Conservation (phyloP, 2,113 vertebrate genomes). For the Charadrius vociferus region DNA sequence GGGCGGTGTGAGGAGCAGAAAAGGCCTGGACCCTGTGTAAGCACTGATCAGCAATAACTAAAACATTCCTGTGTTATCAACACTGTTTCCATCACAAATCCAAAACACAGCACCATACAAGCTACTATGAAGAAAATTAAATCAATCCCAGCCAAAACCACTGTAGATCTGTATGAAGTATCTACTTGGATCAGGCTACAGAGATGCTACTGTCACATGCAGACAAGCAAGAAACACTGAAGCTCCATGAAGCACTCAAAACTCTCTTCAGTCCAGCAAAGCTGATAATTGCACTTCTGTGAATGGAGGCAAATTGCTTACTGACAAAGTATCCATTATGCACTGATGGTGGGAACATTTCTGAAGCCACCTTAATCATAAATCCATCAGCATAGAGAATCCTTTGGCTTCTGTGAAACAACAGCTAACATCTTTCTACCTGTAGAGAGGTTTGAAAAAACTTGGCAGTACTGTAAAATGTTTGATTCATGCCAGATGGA, state of each 20-base stretch:
- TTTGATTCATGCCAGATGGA: neutral
- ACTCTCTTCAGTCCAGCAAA: neutral
- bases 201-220: neutral
- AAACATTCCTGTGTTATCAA: neutral
- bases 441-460: neutral
- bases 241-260: neutral
- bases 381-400: neutral
- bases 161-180: neutral
- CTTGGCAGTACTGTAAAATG: neutral
- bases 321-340: neutral
- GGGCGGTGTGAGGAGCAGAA: neutral
- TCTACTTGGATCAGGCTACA: neutral
- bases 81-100: neutral
- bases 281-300: neutral
- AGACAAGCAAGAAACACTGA: neutral
- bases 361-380: neutral
- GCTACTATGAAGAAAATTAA: neutral
- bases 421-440: neutral
- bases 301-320: constrained; percentile 3
- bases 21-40: rapidly evolving
- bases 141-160: neutral
- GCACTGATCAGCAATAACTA: neutral
- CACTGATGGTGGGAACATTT: neutral
- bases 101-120: neutral
- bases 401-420: neutral